Base-by-base conservation (phyloP, 2,888 invertebrate species). In the Calliopum simillimum region DNA sequence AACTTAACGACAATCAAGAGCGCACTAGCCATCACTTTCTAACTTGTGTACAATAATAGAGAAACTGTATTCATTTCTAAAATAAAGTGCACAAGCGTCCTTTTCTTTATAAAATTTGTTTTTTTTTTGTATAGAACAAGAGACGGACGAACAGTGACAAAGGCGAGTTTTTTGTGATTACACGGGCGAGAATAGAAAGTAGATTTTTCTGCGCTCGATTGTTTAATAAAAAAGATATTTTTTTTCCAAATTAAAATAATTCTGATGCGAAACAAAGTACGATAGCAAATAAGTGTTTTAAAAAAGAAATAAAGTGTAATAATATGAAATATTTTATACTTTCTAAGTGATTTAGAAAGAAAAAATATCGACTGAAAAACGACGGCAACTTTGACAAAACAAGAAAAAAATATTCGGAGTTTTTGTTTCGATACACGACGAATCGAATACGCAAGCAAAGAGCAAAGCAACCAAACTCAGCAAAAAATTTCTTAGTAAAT, bases 151-250 rank as follows among this genome's bases (percentile, higher is more conserved):
- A 59, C 41, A 59, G 58, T 67, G 67, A 58, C 58, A 59, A 58
- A 47, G 59, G 46, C 46, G 49, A 47, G 47, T 67, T 67, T n/a
- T 61, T 64, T 64, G 64, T 64, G 33, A 58, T n/a, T 67, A 47
- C 46, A 68, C 61, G 61, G 64, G 68, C 47, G 72, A 68, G 65
- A 72, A 70, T 68, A 68, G 70, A 70, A 72, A 67, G 68, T 58
- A 66, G 13, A 72, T 51, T 72, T 70, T 70, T 61, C 67, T 67
- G 69, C 72, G 67, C 69, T 59, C 71, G 68, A 16, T 68, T 64
- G 21, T 51, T 65, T 65, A 43, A 44, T 62, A 56, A 67, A 58
- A 11, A 44, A 61, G 51, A 58, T 51, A n/a, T n/a, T n/a, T 5
- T 19, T 55, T 59, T 68, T 61, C 56, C 12, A 67, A 49, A 67